phyloP scores from a whole-genome alignment of 2,888 invertebrate genomes.

The Ephialtes manifestator region DNA sequence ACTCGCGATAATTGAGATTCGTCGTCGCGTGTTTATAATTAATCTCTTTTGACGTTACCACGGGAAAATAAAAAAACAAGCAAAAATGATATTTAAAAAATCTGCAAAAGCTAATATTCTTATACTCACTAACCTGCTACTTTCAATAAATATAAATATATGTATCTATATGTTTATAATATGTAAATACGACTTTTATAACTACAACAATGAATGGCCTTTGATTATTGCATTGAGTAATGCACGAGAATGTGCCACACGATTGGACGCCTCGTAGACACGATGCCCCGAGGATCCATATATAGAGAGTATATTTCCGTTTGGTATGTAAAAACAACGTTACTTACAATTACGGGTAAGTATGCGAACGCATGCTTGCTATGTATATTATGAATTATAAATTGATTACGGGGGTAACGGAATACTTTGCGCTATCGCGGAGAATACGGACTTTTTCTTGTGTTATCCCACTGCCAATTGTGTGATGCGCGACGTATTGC shows the following conservation, averaged over 20 bases:
- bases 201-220: constrained; percentile 83
- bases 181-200: constrained; percentile 73
- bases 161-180: constrained; percentile 59
- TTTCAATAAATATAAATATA: constrained; percentile 77
- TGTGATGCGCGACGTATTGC: constrained; percentile 68
- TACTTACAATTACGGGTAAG: constrained; percentile 71
- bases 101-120: constrained; percentile 73
- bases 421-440: constrained; percentile 68
- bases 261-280: constrained; percentile 70
- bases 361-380: constrained; percentile 69
- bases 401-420: constrained; percentile 61
- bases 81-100: constrained; percentile 60
- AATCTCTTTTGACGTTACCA: constrained; percentile 54
- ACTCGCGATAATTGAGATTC: neutral
- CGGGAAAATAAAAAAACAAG: constrained; percentile 48
- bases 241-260: constrained; percentile 80
- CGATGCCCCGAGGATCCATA: constrained; percentile 68
- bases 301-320: constrained; percentile 74
- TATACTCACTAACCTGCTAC: constrained; percentile 72
- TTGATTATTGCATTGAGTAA: constrained; percentile 83
- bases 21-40: constrained; percentile 32
- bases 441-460: constrained; percentile 70
- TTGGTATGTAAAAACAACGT: constrained; percentile 73
- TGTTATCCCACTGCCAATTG: constrained; percentile 70
- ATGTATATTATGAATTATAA: constrained; percentile 49